phyloP scores from a whole-genome alignment of 92 coral and sea anemone species.

The Paramuricea clavata region DNA sequence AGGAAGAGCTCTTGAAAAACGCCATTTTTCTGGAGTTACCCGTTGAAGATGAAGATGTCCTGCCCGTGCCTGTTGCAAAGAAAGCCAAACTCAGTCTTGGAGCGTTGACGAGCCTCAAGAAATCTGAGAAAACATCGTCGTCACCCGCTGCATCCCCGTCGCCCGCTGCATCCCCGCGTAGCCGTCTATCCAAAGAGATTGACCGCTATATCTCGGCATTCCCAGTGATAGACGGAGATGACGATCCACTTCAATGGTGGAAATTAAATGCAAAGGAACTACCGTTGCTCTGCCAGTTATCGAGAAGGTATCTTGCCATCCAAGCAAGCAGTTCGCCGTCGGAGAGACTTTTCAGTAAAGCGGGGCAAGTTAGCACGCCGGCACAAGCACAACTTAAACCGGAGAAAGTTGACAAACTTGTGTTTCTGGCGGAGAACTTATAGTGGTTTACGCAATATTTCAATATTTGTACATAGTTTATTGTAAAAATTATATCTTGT shows the following conservation, averaged over 20 bases:
- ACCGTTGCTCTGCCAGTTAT: not conserved
- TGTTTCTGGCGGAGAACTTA: no score
- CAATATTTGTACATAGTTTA: no score
- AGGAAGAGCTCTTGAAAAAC: slow-evolving; percentile 6
- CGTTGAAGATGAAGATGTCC: not conserved
- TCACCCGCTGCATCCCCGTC: slow-evolving; percentile 1
- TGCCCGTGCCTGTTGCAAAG: not conserved
- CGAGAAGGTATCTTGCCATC: not conserved
- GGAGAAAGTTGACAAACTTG: not conserved
- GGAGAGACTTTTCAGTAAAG: slow-evolving; percentile 6
- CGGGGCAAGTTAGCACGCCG: not conserved
- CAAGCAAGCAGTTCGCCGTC: not conserved
- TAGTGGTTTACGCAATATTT: no score
- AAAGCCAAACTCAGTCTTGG: not conserved
- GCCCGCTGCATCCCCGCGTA: not conserved
- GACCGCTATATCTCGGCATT: not conserved
- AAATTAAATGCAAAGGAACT: not conserved
- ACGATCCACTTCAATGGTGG: not conserved
- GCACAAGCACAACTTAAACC: not conserved
- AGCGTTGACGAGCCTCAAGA: not conserved
- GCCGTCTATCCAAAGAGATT: not conserved
- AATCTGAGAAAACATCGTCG: not conserved
- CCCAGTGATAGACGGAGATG: slow-evolving; percentile 16
- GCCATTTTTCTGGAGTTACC: not conserved
- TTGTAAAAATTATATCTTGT: no score